Evolutionary conservation across 2,888 invertebrate species (phyloP).

Genomic region (Meteorus colon): DNA sequence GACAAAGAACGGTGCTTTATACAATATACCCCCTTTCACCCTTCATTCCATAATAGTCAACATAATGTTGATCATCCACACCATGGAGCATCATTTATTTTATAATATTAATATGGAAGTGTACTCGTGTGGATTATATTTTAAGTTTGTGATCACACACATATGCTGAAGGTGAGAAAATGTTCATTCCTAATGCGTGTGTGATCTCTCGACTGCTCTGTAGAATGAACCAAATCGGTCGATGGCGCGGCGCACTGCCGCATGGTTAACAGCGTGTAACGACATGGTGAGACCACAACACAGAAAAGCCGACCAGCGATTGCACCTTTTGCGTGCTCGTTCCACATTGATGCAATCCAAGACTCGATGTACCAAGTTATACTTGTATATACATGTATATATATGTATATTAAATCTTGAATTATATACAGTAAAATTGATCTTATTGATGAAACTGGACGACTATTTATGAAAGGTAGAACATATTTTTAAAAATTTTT

Average conservation of each 20-base stretch:
- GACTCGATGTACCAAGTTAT: neutral
- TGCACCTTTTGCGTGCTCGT: conserved; percentile 52
- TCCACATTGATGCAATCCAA: conserved; percentile 55
- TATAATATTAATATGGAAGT: neutral
- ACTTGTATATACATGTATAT: neutral
- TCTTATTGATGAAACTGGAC: no score
- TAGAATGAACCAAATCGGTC: neutral
- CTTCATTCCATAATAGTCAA: conserved; percentile 2
- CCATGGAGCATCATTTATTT: neutral
- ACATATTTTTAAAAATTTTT: no score
- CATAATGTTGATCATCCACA: neutral
- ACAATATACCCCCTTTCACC: conserved; percentile 37
- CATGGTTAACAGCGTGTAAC: conserved; percentile 67
- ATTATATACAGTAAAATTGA: no score
- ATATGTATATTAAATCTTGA: neutral
- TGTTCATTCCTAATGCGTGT: neutral
- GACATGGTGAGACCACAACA: conserved; percentile 64
- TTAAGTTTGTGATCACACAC: neutral
- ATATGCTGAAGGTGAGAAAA: neutral
- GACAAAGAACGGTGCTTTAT: conserved; percentile 39
- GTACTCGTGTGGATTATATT: neutral
- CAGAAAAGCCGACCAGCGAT: conserved; percentile 58
- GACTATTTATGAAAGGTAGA: no score
- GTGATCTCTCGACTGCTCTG: neutral
- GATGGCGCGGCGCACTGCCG: conserved; percentile 52